Evolutionary conservation across 2,113 vertebrate genomes (phyloP).

Genomic region (Megaleporinus macrocephalus): DNA sequence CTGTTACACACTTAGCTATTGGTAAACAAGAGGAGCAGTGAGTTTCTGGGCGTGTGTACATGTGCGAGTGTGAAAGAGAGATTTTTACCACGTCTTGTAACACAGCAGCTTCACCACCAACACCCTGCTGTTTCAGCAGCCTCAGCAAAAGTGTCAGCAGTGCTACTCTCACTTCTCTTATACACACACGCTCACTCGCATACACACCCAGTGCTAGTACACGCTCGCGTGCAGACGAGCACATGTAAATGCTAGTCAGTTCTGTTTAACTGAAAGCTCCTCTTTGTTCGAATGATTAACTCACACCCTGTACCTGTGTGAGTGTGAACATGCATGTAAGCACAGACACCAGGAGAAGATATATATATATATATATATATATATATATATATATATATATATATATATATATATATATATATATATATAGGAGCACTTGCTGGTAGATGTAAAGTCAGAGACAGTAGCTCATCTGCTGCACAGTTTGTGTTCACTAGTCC

Average conservation of each 20-base stretch:
- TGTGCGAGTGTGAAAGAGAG: not conserved
- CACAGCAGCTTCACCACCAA: not conserved
- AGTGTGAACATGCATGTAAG: not conserved
- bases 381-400: no score
- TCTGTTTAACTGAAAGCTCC: not conserved
- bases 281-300: not conserved
- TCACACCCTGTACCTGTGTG: not conserved
- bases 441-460: no score
- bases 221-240: conserved; percentile 12
- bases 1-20: no score
- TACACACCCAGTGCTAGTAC: conserved; percentile 5
- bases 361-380: not conserved
- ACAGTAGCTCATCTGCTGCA: no score
- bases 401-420: no score
- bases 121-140: not conserved
- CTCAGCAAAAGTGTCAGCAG: not conserved
- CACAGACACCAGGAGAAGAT: not conserved
- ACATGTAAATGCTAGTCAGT: not conserved
- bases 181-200: not conserved
- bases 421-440: no score
- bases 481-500: no score
- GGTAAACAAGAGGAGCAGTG: not conserved
- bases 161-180: conserved; percentile 8
- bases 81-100: not conserved
- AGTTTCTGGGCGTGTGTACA: not conserved